A percentile compares a stretch with the other conserved stretches of the same genome.
phyloP scores from a whole-genome alignment of 1,140 invertebrate species.

The Drosophila watanabei region DNA sequence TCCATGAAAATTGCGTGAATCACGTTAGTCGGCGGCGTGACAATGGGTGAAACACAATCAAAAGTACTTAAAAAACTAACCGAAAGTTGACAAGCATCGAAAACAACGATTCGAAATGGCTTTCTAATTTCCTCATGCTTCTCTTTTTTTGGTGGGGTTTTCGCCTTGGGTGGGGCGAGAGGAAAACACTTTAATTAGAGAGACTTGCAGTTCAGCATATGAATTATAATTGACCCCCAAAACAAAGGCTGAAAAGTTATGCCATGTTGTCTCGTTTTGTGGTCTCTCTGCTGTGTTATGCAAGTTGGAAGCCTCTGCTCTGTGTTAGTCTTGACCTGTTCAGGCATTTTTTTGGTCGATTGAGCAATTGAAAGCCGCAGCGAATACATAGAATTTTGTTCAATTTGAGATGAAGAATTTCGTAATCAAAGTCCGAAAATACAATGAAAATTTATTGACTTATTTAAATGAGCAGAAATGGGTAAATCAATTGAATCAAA shows the following conservation, averaged over 20 bases:
- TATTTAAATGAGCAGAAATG: conserved; percentile 1
- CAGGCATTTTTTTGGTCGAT: conserved; percentile 25
- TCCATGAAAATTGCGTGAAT: conserved; percentile 51
- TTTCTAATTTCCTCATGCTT: conserved; percentile 56
- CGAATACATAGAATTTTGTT: conserved; percentile 10
- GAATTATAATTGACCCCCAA: conserved; percentile 57
- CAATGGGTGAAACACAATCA: conserved; percentile 52
- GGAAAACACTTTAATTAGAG: conserved; percentile 46
- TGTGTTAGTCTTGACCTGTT: conserved; percentile 24
- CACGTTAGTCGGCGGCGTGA: conserved; percentile 44
- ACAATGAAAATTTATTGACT: conserved; percentile 16
- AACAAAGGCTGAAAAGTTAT: background rate
- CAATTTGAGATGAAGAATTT: conserved; percentile 26
- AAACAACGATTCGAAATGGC: conserved; percentile 42
- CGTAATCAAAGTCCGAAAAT: conserved; percentile 8
- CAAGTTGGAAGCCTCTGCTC: conserved; percentile 17
- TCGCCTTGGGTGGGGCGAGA: background rate
- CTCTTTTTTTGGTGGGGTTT: background rate
- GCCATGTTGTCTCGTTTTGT: conserved; percentile 6
- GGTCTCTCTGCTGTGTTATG: conserved; percentile 15
- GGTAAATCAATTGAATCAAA: conserved; percentile 13
- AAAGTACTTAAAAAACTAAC: conserved; percentile 45
- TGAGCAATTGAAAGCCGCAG: conserved; percentile 34
- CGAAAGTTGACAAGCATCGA: conserved; percentile 31
- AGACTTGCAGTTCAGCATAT: conserved; percentile 33